These are phyloP conservation scores for Apostichopus parvimensis DNA, from an alignment of 35 echinoderm and acorn worm species.

Conservation along the genomic window DNA sequence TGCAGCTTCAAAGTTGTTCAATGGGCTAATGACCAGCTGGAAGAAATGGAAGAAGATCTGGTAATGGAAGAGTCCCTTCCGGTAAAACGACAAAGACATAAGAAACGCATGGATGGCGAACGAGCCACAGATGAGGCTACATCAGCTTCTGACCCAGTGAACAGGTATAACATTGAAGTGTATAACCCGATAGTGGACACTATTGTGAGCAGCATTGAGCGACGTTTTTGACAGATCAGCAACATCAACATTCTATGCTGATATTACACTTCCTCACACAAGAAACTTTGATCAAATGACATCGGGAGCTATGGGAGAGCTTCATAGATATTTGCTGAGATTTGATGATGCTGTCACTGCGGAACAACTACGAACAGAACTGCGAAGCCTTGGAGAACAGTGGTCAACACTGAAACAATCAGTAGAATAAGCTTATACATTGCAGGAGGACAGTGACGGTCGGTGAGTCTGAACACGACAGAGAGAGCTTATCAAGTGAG, in stretches of 20 bases:
- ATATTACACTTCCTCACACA: not conserved
- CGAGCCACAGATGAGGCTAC: slow-evolving; percentile 32
- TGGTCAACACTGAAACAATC: no score
- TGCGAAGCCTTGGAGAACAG: no score
- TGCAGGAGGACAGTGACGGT: no score
- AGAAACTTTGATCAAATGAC: not conserved
- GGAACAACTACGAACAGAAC: no score
- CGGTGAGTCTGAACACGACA: no score
- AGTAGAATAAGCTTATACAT: no score
- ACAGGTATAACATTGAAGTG: slow-evolving; percentile 37
- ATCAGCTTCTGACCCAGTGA: slow-evolving; percentile 38
- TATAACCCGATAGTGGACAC: slow-evolving; percentile 39
- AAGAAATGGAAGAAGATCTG: slow-evolving; percentile 36
- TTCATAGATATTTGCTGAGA: slow-evolving; percentile 44
- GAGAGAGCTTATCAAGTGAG: no score
- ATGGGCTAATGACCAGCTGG: slow-evolving; percentile 44
- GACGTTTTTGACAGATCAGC: slow-evolving; percentile 25
- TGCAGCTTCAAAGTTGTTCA: slow-evolving; percentile 1
- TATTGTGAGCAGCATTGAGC: not conserved
- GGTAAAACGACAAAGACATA: slow-evolving; percentile 38
- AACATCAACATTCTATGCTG: slow-evolving; percentile 8
- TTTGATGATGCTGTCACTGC: not conserved
- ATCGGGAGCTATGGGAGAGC: not conserved
- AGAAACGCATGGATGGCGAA: slow-evolving; percentile 43
- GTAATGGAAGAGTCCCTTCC: slow-evolving; percentile 36